A percentile compares a stretch with the other conserved stretches of the same genome.
These are phyloP conservation scores for Distichodus sexfasciatus DNA, from an alignment of 2,797 vertebrate genomes.

Conservation along the genomic window DNA sequence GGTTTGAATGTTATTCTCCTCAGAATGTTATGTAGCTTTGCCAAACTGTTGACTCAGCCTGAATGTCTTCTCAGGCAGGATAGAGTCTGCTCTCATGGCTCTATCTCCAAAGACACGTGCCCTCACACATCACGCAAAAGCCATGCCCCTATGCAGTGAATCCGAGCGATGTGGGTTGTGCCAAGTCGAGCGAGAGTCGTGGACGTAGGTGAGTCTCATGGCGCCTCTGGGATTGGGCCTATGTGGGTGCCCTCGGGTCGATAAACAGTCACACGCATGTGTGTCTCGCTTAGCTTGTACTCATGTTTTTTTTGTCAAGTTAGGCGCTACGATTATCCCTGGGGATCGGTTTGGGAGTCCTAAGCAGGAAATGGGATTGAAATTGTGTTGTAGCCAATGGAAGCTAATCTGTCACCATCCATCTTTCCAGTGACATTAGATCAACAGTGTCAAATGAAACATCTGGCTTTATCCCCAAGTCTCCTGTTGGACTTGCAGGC, in stretches of 20 bases:
- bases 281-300: neutral
- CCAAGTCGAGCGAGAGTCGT: slow-evolving; percentile 35
- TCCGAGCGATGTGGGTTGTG: slow-evolving; percentile 22
- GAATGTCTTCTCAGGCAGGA: slow-evolving; percentile 19
- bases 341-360: neutral
- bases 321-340: neutral
- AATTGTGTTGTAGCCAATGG: too few species aligned
- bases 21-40: slow-evolving; percentile 2
- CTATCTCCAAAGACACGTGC: slow-evolving; percentile 35
- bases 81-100: slow-evolving; percentile 17
- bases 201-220: slow-evolving; percentile 38
- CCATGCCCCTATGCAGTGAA: slow-evolving; percentile 39
- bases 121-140: slow-evolving; percentile 31
- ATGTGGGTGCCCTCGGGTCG: slow-evolving; percentile 6
- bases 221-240: slow-evolving; percentile 32
- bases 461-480: neutral
- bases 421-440: neutral
- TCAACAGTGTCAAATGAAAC: neutral
- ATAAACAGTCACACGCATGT: neutral
- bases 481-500: neutral
- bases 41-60: slow-evolving; percentile 23
- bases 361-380: neutral
- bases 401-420: neutral
- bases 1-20: too few species aligned
- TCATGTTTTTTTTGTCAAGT: too few species aligned